Base-by-base conservation (phyloP, 2,113 vertebrate genomes). In the Speoplatyrhinus poulsoni region DNA sequence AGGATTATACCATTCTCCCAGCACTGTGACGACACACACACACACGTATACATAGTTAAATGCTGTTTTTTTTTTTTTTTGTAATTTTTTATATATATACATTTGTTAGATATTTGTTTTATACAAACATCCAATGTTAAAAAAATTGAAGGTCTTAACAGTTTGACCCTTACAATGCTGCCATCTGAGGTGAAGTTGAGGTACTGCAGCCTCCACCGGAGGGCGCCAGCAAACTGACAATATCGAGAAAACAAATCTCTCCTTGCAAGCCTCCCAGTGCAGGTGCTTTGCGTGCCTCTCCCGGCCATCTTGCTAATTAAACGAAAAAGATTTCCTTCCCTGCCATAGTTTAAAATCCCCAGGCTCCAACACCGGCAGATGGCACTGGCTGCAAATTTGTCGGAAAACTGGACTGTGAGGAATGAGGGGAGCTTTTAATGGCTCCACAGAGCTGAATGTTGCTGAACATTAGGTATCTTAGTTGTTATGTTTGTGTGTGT, bases 1-100 rank as follows among this genome's bases (percentile, higher is more conserved):
- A 99, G 90, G 82, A 99, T 95, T 82, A 99, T 98, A 69, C 96
- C 98, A 13, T 99, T 99, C 86, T 99, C 98, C 98, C 98, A 99
- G 69, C 97, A 98, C 98, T 99, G 90, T 2, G 70, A 82, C 80
- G 33, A 63, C 6, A 84, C 61, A 55, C 58, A 61, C 36, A 67
- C 85, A 81, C 0, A 62, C 19, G 59, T 49, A 70, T 47, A 72
- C 4, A 55, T 0, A 62, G 32, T 9, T 3, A 53, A 3, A 26
- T 41, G 36, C 36, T 7, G 36, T 41, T 41, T 41, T 41, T 4
- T 41, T 41, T 41, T 41, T 4, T 41, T 41, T 0, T 41, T 41
- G n/a, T n/a, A n/a, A 6, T 41, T 41, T 41, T 41, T 41, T 41
- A 41, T 41, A 41, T 41, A 6, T 41, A 41, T 41, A 41, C 7